Conservation (phyloP, 2,888 invertebrate species). For the Acrocyrtus sp. region DNA sequence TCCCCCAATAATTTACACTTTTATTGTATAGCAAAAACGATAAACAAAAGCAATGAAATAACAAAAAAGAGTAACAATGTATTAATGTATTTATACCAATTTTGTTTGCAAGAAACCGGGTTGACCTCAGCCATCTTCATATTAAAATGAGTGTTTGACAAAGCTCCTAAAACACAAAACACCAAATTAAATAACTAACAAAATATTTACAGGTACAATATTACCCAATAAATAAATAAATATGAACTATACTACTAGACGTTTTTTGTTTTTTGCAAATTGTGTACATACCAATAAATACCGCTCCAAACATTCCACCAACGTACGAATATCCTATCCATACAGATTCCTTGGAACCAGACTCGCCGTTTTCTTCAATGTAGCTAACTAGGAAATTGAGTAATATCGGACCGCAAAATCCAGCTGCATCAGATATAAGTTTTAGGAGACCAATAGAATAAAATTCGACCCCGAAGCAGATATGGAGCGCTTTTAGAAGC, state of each 20-base stretch:
- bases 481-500: conserved; percentile 77
- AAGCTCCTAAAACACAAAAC: conserved; percentile 71
- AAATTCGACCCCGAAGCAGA: conserved; percentile 82
- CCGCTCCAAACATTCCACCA: conserved; percentile 73
- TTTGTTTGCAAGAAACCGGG: conserved; percentile 84
- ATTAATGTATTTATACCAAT: conserved; percentile 72
- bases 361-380: conserved; percentile 73
- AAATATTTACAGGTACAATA: too few relatives aligned
- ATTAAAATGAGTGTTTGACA: conserved; percentile 89
- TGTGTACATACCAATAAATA: conserved; percentile 74
- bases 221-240: too few relatives aligned
- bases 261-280: too few relatives aligned
- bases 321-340: conserved; percentile 76
- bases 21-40: too few relatives aligned
- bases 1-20: too few relatives aligned
- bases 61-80: too few relatives aligned
- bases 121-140: conserved; percentile 86
- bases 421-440: conserved; percentile 82
- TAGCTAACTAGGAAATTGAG: conserved; percentile 83
- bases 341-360: conserved; percentile 63
- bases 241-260: too few relatives aligned
- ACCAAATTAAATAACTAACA: not conserved
- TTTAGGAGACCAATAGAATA: conserved; percentile 86
- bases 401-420: conserved; percentile 90
- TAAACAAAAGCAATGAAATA: too few relatives aligned